Evolutionary conservation across 2,797 vertebrate species (phyloP).

Genomic region (Cercopithecus mitis): DNA sequence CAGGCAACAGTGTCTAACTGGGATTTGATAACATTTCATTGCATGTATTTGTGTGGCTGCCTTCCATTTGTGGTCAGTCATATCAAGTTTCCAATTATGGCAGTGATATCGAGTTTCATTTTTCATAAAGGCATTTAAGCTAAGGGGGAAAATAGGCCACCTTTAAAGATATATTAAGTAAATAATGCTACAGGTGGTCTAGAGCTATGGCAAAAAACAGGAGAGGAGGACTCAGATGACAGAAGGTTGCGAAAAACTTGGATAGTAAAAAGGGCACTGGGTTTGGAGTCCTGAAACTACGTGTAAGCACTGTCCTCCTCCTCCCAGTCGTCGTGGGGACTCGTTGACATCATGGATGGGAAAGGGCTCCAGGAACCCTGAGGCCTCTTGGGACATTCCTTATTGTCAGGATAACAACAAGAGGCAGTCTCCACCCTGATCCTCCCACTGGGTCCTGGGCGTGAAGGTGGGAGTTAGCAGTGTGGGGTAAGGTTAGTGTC

Average conservation of each 20-base stretch:
- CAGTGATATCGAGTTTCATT: background rate
- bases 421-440: fast-evolving
- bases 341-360: background rate
- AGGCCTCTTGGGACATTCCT: background rate
- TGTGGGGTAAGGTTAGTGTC: background rate
- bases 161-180: background rate
- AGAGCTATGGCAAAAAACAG: background rate
- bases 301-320: background rate
- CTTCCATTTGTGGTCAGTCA: conserved; percentile 18
- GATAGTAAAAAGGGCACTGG: background rate
- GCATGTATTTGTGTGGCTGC: background rate
- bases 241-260: background rate
- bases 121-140: conserved; percentile 43
- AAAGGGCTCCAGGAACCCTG: background rate
- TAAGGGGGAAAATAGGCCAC: background rate
- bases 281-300: background rate
- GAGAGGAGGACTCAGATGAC: background rate
- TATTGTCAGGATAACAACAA: background rate
- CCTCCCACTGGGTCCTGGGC: no score
- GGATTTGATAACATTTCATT: background rate
- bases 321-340: fast-evolving
- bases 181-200: background rate
- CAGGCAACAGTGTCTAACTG: background rate
- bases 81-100: conserved; percentile 18
- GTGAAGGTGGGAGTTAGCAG: background rate